Evolutionary conservation across 2,113 vertebrate species (phyloP), one percentile per base, ranked within the genome.

Genomic region (Amphilophus citrinellus): DNA sequence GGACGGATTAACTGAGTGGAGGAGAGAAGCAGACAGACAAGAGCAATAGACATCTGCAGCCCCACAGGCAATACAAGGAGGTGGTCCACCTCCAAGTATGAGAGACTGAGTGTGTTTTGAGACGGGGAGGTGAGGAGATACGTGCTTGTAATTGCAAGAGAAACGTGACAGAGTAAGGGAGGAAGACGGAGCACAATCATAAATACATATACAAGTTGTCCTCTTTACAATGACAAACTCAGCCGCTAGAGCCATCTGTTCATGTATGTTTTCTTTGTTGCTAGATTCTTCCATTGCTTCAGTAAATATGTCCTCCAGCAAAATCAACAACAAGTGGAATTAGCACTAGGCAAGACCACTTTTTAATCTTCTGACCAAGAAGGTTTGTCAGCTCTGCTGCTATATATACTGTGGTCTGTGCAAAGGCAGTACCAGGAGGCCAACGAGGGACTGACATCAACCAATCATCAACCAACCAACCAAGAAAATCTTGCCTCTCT

Each of bases 1-100:
- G 87, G 88, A 86, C 79, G 79, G 80, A 87, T 88, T 78, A 89
- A 65, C 39, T 0, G 30, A 87, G 68, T 75, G 77, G 79, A 84
- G 79, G 86, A 83, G 73, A 71, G 81, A 82, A 80, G 62, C 76
- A 80, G 85, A 80, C 68, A 83, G 91, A 90, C 81, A 79, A 75
- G 84, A 85, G 86, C 79, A 76, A 68, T 84, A 88, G 89, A 94
- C 89, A 92, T 90, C 90, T 90, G 89, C 88, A 86, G 81, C 84
- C 85, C 89, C 88, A 88, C 61, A 79, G 88, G 87, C 82, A 79
- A 87, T 44, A 86, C 85, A 78, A 84, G 82, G 85, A 87, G 77
- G 77, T 57, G 84, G 77, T 85, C 66, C 83, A 80, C 79, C 90
- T 86, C 37, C 0, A 50, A 87, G 76, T 27, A 30, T 47, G 61